These are phyloP conservation scores for Leptopilina clavipes DNA, from an alignment of 1,140 invertebrate species.

Conservation along the genomic window DNA sequence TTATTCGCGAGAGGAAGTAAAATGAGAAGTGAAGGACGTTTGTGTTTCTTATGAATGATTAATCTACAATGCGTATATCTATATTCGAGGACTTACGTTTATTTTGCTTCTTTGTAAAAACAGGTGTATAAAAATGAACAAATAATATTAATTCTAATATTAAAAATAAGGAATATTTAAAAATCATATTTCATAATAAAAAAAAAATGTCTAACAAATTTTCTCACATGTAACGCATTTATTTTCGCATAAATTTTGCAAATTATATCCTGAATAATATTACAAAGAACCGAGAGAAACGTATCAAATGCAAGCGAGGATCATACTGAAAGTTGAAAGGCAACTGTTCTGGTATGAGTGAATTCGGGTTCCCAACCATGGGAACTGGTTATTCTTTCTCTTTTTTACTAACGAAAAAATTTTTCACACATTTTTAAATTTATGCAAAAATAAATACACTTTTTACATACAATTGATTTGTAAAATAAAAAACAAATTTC, in stretches of 20 bases:
- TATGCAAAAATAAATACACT: too few species aligned
- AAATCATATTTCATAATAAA: background rate
- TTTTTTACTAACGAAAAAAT: background rate
- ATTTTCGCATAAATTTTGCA: background rate
- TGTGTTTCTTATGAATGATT: background rate
- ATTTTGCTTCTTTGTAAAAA: conserved; percentile 23
- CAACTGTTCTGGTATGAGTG: background rate
- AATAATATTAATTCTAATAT: background rate
- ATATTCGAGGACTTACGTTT: conserved; percentile 10
- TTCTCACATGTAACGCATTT: background rate
- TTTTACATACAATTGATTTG: too few species aligned
- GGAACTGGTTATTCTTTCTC: background rate
- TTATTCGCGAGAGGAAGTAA: background rate
- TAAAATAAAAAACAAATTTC: too few species aligned
- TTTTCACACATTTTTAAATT: background rate
- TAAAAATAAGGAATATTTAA: background rate
- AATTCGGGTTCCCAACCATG: background rate
- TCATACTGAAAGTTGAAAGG: conserved; percentile 20
- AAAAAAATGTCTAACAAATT: background rate
- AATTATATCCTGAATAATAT: background rate
- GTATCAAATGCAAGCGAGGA: background rate
- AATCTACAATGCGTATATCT: background rate
- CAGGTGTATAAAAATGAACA: background rate
- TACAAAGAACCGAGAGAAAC: background rate
- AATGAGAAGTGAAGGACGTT: background rate